These are phyloP conservation scores for Zelleria hepariella DNA, from an alignment of 2,888 invertebrate genomes.

Conservation along the genomic window DNA sequence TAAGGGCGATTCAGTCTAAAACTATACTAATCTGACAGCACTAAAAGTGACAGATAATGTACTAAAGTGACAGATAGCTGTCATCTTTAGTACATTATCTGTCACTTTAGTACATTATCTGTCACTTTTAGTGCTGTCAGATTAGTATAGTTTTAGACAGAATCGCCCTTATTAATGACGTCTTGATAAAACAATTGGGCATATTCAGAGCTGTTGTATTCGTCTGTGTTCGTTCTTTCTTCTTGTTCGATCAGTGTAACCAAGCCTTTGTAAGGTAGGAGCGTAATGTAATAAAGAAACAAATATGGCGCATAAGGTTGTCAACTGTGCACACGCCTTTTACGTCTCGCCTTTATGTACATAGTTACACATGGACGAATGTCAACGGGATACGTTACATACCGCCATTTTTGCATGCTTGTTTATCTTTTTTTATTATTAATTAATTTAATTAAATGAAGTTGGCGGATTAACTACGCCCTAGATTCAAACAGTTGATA, in stretches of 20 bases:
- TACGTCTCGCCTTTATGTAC: neutral
- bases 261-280: neutral
- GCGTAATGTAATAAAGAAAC: neutral
- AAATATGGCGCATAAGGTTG: neutral
- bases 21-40: no score
- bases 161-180: no score
- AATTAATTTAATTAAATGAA: neutral
- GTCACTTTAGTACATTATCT: no score
- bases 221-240: neutral
- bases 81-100: no score
- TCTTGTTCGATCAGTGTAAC: neutral
- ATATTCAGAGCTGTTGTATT: neutral
- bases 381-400: neutral
- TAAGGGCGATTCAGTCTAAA: no score
- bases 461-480: neutral
- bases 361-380: conserved; percentile 1
- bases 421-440: no score
- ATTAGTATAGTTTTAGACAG: no score
- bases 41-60: no score
- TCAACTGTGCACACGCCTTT: neutral
- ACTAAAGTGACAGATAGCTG: no score
- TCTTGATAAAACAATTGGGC: neutral
- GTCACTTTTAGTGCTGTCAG: no score
- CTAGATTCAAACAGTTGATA: neutral
- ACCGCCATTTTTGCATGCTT: neutral